A percentile compares a stretch with the other conserved stretches of the same genome.
Conservation (phyloP, 2,113 vertebrate genomes). For the Ptyas mucosa region DNA sequence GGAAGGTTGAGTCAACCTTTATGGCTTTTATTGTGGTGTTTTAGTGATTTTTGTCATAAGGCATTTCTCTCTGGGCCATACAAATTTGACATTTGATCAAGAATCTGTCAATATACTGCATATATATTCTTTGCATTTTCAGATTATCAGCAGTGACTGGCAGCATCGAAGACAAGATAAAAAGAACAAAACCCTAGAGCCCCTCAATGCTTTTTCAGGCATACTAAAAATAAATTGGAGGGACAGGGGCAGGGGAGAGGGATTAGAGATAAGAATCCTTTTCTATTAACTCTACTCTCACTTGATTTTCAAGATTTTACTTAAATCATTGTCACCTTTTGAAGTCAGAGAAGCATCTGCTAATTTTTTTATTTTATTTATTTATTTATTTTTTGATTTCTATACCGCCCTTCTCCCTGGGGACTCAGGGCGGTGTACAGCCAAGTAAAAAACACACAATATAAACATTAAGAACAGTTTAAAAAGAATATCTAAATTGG, state of each 20-base stretch:
- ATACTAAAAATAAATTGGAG: neutral
- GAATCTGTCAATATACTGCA: too few relatives aligned
- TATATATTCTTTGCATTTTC: neutral
- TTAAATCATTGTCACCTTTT: slow-evolving; percentile 5
- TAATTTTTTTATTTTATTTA: too few relatives aligned
- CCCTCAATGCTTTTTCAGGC: neutral
- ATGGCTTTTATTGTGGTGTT: neutral
- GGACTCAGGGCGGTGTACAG: too few relatives aligned
- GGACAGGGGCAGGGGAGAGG: rapidly evolving
- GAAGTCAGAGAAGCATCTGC: neutral
- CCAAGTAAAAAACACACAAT: too few relatives aligned
- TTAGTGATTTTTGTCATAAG: neutral
- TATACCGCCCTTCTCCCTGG: too few relatives aligned
- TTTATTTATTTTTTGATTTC: too few relatives aligned
- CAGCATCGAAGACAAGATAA: neutral
- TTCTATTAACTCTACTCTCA: neutral
- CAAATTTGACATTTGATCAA: neutral
- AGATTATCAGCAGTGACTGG: neutral
- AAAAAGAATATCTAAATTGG: too few relatives aligned
- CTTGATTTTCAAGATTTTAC: neutral
- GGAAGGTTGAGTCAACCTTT: neutral
- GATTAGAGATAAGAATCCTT: neutral
- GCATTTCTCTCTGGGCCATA: neutral
- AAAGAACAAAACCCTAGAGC: neutral
- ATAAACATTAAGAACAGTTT: too few relatives aligned